These are phyloP conservation scores for Irena cyanogastra DNA, from an alignment of 2,113 vertebrate species.

Conservation along the genomic window DNA sequence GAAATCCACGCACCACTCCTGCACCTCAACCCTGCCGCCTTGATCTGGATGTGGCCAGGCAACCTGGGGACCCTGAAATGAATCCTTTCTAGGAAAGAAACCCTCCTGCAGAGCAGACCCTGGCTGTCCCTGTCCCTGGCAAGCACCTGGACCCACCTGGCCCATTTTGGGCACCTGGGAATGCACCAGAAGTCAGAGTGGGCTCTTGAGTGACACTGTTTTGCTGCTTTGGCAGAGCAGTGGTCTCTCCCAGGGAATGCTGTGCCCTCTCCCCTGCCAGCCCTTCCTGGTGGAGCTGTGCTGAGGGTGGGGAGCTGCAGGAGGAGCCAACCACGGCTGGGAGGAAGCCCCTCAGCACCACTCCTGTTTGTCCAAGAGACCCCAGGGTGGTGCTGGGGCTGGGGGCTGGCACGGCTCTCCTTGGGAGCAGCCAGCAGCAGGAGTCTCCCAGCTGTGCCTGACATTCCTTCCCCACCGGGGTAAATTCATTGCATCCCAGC, in stretches of 20 bases:
- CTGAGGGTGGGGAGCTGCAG: fast-evolving
- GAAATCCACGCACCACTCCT: fast-evolving
- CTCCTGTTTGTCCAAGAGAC: fast-evolving
- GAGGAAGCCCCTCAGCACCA: background rate
- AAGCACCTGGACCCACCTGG: background rate
- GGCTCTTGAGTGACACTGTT: fast-evolving
- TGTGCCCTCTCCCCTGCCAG: background rate
- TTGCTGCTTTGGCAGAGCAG: background rate
- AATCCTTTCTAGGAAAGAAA: background rate
- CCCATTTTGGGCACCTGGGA: fast-evolving
- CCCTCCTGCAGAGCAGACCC: background rate
- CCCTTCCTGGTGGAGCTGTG: background rate
- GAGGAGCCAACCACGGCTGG: background rate
- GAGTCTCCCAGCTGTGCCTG: background rate
- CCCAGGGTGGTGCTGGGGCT: fast-evolving
- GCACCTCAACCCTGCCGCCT: fast-evolving
- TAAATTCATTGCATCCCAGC: background rate
- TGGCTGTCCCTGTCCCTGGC: background rate
- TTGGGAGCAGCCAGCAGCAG: background rate
- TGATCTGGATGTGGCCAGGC: too few species aligned
- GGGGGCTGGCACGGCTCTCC: fast-evolving
- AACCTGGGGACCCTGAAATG: background rate
- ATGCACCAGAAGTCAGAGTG: fast-evolving
- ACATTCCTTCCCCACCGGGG: background rate
- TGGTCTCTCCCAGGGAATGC: fast-evolving